These are phyloP conservation scores for Macquaria ambigua DNA, from an alignment of 2,113 vertebrate genomes.

Conservation along the genomic window DNA sequence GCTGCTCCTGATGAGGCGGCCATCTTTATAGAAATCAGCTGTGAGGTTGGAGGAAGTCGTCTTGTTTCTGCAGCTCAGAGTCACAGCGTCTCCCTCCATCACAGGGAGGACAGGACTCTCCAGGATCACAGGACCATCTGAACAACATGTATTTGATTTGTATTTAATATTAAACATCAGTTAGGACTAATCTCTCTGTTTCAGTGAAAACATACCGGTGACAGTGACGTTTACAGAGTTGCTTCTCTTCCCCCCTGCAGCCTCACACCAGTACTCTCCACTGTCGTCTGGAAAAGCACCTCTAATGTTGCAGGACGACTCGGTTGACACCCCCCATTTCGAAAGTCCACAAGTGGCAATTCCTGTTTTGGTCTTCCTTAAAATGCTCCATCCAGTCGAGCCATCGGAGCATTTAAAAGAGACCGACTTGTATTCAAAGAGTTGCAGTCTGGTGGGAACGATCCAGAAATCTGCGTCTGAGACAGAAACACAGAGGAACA, in stretches of 20 bases:
- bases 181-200: not conserved
- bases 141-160: not conserved
- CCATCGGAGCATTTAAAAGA: not conserved
- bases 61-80: not conserved
- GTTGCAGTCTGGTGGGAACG: not conserved
- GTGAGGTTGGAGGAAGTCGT: accelerated
- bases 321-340: not conserved
- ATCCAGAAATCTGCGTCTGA: not conserved
- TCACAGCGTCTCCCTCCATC: slow-evolving; percentile 5
- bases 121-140: slow-evolving; percentile 27
- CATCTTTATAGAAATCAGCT: slow-evolving; percentile 49
- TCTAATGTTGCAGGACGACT: not conserved
- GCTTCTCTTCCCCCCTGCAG: not conserved
- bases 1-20: no score
- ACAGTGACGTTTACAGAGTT: not conserved
- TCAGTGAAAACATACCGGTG: not conserved
- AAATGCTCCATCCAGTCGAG: not conserved
- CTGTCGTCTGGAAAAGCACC: not conserved
- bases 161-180: not conserved
- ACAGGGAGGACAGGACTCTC: not conserved
- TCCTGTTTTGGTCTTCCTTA: not conserved
- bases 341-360: not conserved
- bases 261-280: slow-evolving; percentile 48
- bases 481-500: no score
- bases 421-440: slow-evolving; percentile 15